Conservation (phyloP, 2,888 invertebrate genomes). For the Aelia acuminata region DNA sequence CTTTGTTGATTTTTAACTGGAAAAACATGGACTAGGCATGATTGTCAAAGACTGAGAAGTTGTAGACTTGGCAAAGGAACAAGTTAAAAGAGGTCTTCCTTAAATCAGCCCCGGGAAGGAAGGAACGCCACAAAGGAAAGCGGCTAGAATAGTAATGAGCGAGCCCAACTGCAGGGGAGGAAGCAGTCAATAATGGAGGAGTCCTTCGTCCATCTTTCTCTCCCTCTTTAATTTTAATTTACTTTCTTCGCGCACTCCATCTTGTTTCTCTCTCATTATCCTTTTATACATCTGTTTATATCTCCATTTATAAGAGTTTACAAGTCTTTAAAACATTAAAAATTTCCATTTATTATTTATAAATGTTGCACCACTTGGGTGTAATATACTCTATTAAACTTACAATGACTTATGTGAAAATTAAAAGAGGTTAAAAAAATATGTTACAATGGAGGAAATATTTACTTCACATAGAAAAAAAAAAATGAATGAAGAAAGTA, state of each 20-base stretch:
- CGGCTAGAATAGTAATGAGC: not conserved
- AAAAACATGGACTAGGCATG: not conserved
- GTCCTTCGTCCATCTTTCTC: not conserved
- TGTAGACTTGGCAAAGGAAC: not conserved
- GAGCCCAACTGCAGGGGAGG: not conserved
- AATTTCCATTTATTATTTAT: no score
- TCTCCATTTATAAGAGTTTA: not conserved
- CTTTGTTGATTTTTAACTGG: not conserved
- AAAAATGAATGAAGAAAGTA: no score
- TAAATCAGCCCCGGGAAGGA: not conserved
- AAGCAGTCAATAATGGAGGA: constrained; percentile 1
- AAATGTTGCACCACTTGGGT: no score
- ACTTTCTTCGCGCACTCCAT: not conserved
- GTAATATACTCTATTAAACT: no score
- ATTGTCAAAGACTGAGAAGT: not conserved
- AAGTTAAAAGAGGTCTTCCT: not conserved
- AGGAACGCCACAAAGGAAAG: constrained; percentile 3
- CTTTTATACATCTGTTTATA: not conserved
- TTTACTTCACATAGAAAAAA: no score
- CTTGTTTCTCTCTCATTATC: not conserved
- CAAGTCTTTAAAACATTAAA: no score
- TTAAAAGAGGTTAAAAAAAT: no score
- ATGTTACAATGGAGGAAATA: no score
- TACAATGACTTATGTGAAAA: no score
- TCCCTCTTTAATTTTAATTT: constrained; percentile 6